Percentiles rank a stretch among this genome's conserved stretches.
These are phyloP conservation scores for Aldrovandia affinis DNA, from an alignment of 2,797 vertebrate species.

Conservation along the genomic window DNA sequence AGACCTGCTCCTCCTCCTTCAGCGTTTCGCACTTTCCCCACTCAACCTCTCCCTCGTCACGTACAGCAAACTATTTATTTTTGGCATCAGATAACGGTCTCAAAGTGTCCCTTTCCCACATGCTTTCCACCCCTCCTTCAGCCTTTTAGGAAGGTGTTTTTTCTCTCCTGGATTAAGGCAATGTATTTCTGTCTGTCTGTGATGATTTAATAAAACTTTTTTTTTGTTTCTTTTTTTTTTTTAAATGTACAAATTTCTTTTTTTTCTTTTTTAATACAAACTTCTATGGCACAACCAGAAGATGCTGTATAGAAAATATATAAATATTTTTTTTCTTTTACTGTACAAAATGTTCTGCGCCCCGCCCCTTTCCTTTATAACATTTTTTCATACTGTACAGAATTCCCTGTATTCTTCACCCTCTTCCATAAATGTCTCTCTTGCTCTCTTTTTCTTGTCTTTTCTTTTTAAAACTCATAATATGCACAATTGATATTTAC, in stretches of 20 bases:
- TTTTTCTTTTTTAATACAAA: constrained; percentile 87
- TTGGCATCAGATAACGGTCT: constrained; percentile 81
- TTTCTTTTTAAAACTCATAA: constrained; percentile 61
- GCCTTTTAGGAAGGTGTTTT: constrained; percentile 68
- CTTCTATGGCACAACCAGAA: constrained; percentile 90
- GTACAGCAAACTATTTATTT: constrained; percentile 55
- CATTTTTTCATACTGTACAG: constrained; percentile 73
- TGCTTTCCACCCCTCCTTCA: constrained; percentile 67
- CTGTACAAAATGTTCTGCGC: constrained; percentile 82
- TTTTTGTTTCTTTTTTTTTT: constrained; percentile 76
- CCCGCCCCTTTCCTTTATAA: constrained; percentile 54
- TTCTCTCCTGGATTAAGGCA: constrained; percentile 89
- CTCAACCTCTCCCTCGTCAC: constrained; percentile 36
- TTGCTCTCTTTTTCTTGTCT: constrained; percentile 62
- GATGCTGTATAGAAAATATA: constrained; percentile 98
- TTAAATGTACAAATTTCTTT: constrained; percentile 90
- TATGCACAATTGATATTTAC: constrained; percentile 83
- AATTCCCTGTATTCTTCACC: constrained; percentile 53
- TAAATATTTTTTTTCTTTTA: constrained; percentile 92
- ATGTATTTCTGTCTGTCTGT: constrained; percentile 81
- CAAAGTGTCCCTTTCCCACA: constrained; percentile 43
- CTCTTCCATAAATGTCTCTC: constrained; percentile 63
- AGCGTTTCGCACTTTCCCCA: constrained; percentile 35
- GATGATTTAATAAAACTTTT: constrained; percentile 93
- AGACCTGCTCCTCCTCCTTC: constrained; percentile 37